Percentiles rank a stretch among this genome's conserved stretches.
Conservation (phyloP, 2,797 vertebrate genomes). For the Syndactyla subalaris region DNA sequence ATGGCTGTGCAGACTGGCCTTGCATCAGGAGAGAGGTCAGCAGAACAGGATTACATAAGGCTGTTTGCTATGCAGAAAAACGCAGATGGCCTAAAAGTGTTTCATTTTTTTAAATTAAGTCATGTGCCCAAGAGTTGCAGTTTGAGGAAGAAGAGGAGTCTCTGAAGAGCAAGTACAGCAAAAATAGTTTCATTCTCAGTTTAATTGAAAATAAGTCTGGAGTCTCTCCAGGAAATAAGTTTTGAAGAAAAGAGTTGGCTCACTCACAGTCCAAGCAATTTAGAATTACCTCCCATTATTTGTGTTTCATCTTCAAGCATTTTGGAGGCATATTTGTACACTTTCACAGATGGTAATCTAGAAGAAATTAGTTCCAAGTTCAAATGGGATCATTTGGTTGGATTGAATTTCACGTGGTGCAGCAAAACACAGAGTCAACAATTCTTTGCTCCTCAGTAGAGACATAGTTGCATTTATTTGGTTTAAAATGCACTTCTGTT, state of each 20-base stretch:
- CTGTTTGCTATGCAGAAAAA: slow-evolving; percentile 57
- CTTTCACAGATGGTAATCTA: neutral
- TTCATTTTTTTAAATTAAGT: slow-evolving; percentile 48
- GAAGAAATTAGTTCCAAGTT: slow-evolving; percentile 19
- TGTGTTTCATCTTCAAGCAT: neutral
- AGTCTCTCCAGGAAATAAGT: slow-evolving; percentile 21
- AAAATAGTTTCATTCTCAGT: neutral
- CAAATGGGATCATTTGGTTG: neutral
- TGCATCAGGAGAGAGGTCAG: slow-evolving; percentile 56
- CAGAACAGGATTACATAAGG: slow-evolving; percentile 53
- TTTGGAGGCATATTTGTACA: neutral
- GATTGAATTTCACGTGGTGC: neutral
- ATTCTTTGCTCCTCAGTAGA: neutral
- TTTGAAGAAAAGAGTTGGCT: slow-evolving; percentile 27
- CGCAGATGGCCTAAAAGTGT: slow-evolving; percentile 52
- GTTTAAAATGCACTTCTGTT: neutral
- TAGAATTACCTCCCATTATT: slow-evolving; percentile 7
- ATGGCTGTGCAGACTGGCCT: neutral
- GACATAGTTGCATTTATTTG: neutral
- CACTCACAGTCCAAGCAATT: neutral
- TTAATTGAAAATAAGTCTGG: slow-evolving; percentile 31
- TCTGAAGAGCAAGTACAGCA: neutral
- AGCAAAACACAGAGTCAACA: neutral
- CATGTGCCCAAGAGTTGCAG: neutral
- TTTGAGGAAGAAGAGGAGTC: slow-evolving; percentile 29